Conservation (phyloP, 2,797 vertebrate genomes). For the Botia kubotai region DNA sequence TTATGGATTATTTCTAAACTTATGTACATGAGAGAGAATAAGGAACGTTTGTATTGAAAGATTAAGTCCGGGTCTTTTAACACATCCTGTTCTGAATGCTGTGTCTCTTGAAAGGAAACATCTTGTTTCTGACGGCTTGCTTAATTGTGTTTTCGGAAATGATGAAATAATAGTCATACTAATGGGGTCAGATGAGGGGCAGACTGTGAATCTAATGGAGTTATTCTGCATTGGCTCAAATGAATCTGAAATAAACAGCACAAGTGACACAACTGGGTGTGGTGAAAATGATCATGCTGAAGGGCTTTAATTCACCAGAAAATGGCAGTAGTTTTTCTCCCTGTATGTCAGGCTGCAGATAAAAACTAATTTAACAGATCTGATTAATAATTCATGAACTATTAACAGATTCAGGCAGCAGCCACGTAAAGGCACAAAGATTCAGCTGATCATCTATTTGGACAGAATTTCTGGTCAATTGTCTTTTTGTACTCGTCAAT, state of each 20-base stretch:
- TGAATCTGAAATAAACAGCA: slow-evolving; percentile 29
- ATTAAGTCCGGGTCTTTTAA: neutral
- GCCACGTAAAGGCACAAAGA: neutral
- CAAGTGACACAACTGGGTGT: slow-evolving; percentile 28
- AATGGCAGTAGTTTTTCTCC: neutral
- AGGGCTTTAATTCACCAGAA: slow-evolving; percentile 7
- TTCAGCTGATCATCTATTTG: slow-evolving; percentile 6
- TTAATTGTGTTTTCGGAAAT: slow-evolving; percentile 44
- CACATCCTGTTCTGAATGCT: neutral
- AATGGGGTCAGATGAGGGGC: slow-evolving; percentile 24
- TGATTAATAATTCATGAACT: slow-evolving; percentile 79
- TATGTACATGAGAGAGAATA: too few species aligned
- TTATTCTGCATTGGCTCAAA: slow-evolving; percentile 39
- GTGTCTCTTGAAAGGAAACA: neutral
- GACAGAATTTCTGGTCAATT: slow-evolving; percentile 8
- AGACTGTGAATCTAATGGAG: slow-evolving; percentile 23
- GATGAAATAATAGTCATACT: slow-evolving; percentile 26
- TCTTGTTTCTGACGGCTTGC: neutral
- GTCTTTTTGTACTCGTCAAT: neutral
- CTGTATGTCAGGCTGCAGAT: slow-evolving; percentile 28
- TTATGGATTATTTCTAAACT: too few species aligned
- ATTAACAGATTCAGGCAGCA: slow-evolving; percentile 63
- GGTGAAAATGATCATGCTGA: slow-evolving; percentile 15
- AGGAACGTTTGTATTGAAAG: too few species aligned
- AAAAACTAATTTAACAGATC: slow-evolving; percentile 67